These are phyloP conservation scores for Dipodomys ordii DNA, from an alignment of 2,113 vertebrate species.

Conservation along the genomic window DNA sequence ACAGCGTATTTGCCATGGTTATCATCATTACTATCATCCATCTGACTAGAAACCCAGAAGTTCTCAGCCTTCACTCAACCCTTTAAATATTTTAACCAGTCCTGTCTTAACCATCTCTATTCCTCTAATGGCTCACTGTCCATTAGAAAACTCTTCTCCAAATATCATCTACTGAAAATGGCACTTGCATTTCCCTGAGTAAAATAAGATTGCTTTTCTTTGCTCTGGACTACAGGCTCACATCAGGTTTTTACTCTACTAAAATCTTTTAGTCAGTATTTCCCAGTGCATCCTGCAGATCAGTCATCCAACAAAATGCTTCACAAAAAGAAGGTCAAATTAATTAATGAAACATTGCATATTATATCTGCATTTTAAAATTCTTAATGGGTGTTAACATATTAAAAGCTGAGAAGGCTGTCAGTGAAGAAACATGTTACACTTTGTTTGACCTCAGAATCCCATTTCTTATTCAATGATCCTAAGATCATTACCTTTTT, in stretches of 20 bases:
- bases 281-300: slow-evolving; percentile 20
- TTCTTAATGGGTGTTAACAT: slow-evolving; percentile 36
- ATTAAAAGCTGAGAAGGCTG: slow-evolving; percentile 46
- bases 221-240: neutral
- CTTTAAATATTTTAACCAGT: slow-evolving; percentile 27
- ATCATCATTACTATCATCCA: neutral
- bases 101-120: neutral
- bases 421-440: slow-evolving; percentile 10
- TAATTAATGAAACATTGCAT: slow-evolving; percentile 43
- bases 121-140: slow-evolving; percentile 13
- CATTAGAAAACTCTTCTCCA: slow-evolving; percentile 29
- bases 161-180: neutral
- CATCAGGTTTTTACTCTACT: neutral
- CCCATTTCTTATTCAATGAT: slow-evolving; percentile 43
- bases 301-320: slow-evolving; percentile 49
- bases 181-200: neutral
- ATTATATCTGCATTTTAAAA: slow-evolving; percentile 45
- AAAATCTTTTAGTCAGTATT: slow-evolving; percentile 49
- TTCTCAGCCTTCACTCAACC: neutral
- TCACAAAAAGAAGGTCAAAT: slow-evolving; percentile 63
- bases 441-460: slow-evolving; percentile 46
- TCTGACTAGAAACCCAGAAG: neutral
- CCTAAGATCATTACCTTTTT: neutral
- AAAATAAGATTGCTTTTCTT: slow-evolving; percentile 27
- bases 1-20: neutral